Base-by-base conservation (phyloP, 2,888 invertebrate genomes). In the Tipula vernalis region DNA sequence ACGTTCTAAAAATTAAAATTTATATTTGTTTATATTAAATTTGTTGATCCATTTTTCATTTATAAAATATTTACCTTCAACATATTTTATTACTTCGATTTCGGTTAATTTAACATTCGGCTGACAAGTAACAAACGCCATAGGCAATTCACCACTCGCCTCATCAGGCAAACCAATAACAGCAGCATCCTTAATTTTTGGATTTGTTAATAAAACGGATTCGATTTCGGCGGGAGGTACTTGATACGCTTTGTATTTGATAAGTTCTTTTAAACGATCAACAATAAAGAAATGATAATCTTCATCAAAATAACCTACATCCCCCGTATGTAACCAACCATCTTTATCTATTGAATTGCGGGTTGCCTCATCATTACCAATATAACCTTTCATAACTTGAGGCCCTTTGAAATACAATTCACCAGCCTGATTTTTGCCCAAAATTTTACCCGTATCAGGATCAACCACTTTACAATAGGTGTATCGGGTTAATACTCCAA, bases 161-260 rank as follows among this genome's bases (percentile, higher is more conserved):
- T 95, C 95, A 90, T 97, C 94, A 0, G 96, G 95, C 86, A 94
- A 90, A 15, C 97, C 98, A 89, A 97, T 94, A 47, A 98, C 98
- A 47, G 96, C 97, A 28, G 94, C 95, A 90, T 98, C 97, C 87
- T 94, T 93, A 86, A 98, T 94, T 87, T 93, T 93, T 0, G 93
- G 92, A 92, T 96, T 94, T 47, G 94, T 94, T 86, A 97, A 91
- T 71, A 98, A 91, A 86, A 98, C 89, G 15, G 95, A 95, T 91
- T 98, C 98, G 57, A 98, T 91, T 92, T 98, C 98, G 0, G 97
- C 97, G 2, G 98, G 98, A 0, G 97, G 95, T 89, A 96, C 96
- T 93, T 96, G 95, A 89, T 94, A 96, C 71, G 95, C 97, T 91
- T 98, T 97, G 90, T 96, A 97, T 91, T 98, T 98, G 89, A 98